phyloP scores from a whole-genome alignment of 1,140 invertebrate species.

The Gerris buenoi region DNA sequence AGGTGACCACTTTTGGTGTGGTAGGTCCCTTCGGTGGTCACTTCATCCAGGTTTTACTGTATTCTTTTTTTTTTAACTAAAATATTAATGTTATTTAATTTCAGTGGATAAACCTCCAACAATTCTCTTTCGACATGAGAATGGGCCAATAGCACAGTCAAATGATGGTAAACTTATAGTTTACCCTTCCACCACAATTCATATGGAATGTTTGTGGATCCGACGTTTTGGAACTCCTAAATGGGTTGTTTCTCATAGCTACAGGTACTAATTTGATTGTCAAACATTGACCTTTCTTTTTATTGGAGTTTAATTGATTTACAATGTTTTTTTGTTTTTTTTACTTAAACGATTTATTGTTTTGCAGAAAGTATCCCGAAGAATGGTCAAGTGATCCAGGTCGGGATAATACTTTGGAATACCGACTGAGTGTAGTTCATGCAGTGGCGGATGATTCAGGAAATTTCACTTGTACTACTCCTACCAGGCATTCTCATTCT shows the following conservation, averaged over 20 bases:
- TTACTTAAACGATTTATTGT: too few species aligned
- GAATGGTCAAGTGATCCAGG: constrained; percentile 69
- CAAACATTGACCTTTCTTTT: too few species aligned
- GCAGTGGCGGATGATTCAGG: constrained; percentile 65
- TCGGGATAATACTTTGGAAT: constrained; percentile 60
- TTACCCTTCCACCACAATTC: constrained; percentile 65
- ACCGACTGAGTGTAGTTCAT: constrained; percentile 60
- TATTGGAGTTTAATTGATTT: too few species aligned
- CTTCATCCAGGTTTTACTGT: too few species aligned
- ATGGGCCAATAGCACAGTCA: constrained; percentile 69
- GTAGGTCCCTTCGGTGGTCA: too few species aligned
- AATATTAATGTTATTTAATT: too few species aligned
- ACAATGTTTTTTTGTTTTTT: too few species aligned
- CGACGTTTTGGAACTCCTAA: constrained; percentile 65
- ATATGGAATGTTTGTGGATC: constrained; percentile 78
- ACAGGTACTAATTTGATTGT: constrained; percentile 34
- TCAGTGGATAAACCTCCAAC: constrained; percentile 72
- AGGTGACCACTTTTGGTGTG: too few species aligned
- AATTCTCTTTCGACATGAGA: constrained; percentile 60
- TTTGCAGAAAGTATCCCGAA: constrained; percentile 54
- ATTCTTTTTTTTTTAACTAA: too few species aligned
- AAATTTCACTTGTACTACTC: constrained; percentile 62
- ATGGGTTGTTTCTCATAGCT: constrained; percentile 58
- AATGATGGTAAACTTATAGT: constrained; percentile 70
- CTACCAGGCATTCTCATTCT: constrained; percentile 58